phyloP scores from a whole-genome alignment of 37 sponge, comb jelly and placozoan species.

The Agelas oroides region DNA sequence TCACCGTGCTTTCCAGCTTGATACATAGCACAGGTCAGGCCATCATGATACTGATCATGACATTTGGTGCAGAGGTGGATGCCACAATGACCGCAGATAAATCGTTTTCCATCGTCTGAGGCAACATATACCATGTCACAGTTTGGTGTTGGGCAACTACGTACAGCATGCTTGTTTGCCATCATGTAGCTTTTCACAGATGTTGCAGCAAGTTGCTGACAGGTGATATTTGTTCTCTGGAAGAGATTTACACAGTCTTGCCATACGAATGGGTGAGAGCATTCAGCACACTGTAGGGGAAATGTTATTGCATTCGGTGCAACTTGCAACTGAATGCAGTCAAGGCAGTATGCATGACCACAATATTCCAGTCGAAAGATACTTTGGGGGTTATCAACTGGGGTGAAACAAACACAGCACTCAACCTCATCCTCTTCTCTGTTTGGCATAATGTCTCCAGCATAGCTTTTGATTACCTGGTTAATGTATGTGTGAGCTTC shows the following conservation, averaged over 20 bases:
- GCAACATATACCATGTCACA: conserved; percentile 64
- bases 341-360: conserved; percentile 74
- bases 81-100: conserved; percentile 60
- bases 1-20: conserved; percentile 8
- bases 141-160: conserved; percentile 71
- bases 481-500: not conserved
- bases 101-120: conserved; percentile 35
- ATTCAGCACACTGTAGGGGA: conserved; percentile 74
- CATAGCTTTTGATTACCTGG: not conserved
- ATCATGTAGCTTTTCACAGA: conserved; percentile 30
- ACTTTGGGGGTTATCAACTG: conserved; percentile 7
- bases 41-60: conserved; percentile 64
- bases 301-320: conserved; percentile 45
- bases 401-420: conserved; percentile 41
- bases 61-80: conserved; percentile 55
- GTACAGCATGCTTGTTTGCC: conserved; percentile 20
- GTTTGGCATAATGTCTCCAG: no score
- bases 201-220: conserved; percentile 12
- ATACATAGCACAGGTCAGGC: conserved; percentile 57
- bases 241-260: conserved; percentile 72
- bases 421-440: conserved; percentile 25
- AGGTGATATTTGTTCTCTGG: conserved; percentile 12
- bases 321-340: conserved; percentile 64
- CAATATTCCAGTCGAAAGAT: conserved; percentile 59
- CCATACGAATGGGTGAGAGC: conserved; percentile 64